Base-by-base conservation (phyloP, 2,888 invertebrate species). In the Cephus sareptanus region DNA sequence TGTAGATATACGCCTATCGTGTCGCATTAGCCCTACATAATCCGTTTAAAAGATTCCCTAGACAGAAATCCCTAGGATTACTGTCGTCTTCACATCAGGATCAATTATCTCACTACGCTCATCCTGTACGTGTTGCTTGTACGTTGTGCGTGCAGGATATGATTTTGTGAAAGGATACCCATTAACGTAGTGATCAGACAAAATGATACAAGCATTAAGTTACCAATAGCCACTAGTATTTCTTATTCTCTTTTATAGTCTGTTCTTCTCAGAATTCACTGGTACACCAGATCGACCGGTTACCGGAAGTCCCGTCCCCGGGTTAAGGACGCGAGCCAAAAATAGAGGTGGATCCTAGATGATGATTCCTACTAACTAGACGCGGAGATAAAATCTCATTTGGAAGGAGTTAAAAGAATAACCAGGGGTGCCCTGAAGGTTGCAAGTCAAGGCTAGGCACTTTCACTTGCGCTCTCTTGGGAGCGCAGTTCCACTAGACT, bases 371-470 rank as follows among this genome's bases (percentile, higher is more conserved):
- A 6, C 56, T 56, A 56, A 56, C 56, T 9, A 56, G 56, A 9
- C 56, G 0, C 9, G 56, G 56, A 56, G 56, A 56, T 56, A 56
- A 23, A 23, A 56, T 23, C 56, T 56, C 23, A 15, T 2, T 56
- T 56, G 56, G 56, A 56, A 23, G 56, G 23, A 56, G 56, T 56
- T 23, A 9, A 56, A 56, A 56, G 56, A 56, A 71, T 31, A 71
- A 34, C 71, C 71, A 81, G 84, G 79, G 79, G 81, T 80, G 79
- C 82, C 81, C 83, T 87, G 90, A 90, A 90, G 90, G 90, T 90
- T 89, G 87, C 89, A 88, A 90, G 90, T 91, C 91, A 91, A 91
- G 91, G 91, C 90, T 90, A 86, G 87, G 80, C 76, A 87, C 89
- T 89, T 89, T 90, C 89, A 90, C 91, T 90, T 78, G 78, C 82